Evolutionary conservation across 2,113 vertebrate genomes (phyloP), one percentile per base, ranked within the genome.

Genomic region (Nothoprocta pentlandii): DNA sequence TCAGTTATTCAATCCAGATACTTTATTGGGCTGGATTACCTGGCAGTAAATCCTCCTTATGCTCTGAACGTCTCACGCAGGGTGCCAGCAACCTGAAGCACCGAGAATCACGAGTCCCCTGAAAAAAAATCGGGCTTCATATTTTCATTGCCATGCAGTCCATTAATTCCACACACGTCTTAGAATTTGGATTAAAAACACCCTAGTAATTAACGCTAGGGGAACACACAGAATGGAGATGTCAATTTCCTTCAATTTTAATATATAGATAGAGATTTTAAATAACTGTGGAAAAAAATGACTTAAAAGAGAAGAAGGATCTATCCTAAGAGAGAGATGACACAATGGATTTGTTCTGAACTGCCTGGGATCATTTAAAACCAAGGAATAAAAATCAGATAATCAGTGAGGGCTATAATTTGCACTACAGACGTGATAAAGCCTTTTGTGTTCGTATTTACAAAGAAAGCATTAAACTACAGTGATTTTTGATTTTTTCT

Each of bases 351-450:
- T 93, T 90, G 34, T 39, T 95, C 90, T 92, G 26, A 81, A 62
- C 49, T 91, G 89, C 93, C 54, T 92, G 91, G 88, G 85, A 97
- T 96, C 64, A 94, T 96, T 98, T 97, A 94, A 97, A 97, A 96
- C 77, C 81, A 96, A 80, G 94, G 95, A 96, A 95, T 97, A 95
- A 97, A 96, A 96, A 95, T 80, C 77, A 91, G 86, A 94, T 94
- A 89, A 91, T 90, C 10, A 5, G 77, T 59, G 90, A 96, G 93
- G 87, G 70, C 56, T 76, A 10, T 84, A 88, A 96, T 96, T 97
- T 95, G 88, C 96, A 94, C 93, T 81, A 67, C 71, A 76, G 94
- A 96, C 76, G 83, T 92, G 92, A 92, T 92, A 93, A 92, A 94
- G 78, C 92, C 87, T 91, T 96, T 89, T 74, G 58, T 92, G 84